A percentile compares a stretch with the other conserved stretches of the same genome.
Conservation (phyloP, 1,140 invertebrate species). For the Neodiprion fabricii region DNA sequence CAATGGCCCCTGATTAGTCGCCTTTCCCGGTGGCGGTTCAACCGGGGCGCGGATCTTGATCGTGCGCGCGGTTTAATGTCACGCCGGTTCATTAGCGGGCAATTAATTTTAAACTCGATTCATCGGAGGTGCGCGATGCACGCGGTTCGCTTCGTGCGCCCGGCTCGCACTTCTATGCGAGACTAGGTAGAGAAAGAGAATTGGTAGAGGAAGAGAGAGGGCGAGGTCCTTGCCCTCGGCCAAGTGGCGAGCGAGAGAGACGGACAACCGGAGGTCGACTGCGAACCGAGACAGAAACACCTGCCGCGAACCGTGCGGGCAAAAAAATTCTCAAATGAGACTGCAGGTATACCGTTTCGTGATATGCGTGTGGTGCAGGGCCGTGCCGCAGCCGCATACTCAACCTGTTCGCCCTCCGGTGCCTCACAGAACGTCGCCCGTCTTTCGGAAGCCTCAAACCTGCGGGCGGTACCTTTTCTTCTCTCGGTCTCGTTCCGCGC, state of each 20-base stretch:
- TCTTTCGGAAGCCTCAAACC: too few relatives aligned
- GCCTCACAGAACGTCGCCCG: too few relatives aligned
- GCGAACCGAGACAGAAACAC: not conserved
- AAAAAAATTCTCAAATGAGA: too few relatives aligned
- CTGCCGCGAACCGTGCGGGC: not conserved
- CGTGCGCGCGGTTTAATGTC: not conserved
- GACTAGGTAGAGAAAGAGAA: not conserved
- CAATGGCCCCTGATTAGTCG: not conserved
- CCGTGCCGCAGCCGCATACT: too few relatives aligned
- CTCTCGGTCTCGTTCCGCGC: too few relatives aligned
- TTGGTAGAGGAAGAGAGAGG: not conserved
- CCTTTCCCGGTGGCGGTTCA: not conserved
- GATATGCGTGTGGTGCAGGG: too few relatives aligned
- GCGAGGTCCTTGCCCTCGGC: not conserved
- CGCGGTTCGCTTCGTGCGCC: not conserved
- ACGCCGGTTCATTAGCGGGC: slow-evolving; percentile 49
- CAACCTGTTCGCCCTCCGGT: too few relatives aligned
- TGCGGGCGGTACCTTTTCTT: too few relatives aligned
- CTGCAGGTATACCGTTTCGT: too few relatives aligned
- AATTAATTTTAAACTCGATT: slow-evolving; percentile 56
- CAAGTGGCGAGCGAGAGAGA: not conserved
- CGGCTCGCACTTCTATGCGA: not conserved
- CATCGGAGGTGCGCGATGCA: slow-evolving; percentile 31
- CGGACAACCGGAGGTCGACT: not conserved
- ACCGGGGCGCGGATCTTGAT: not conserved